Evolutionary conservation across 2,888 invertebrate genomes (phyloP).

Genomic region (Bombylius discolor): DNA sequence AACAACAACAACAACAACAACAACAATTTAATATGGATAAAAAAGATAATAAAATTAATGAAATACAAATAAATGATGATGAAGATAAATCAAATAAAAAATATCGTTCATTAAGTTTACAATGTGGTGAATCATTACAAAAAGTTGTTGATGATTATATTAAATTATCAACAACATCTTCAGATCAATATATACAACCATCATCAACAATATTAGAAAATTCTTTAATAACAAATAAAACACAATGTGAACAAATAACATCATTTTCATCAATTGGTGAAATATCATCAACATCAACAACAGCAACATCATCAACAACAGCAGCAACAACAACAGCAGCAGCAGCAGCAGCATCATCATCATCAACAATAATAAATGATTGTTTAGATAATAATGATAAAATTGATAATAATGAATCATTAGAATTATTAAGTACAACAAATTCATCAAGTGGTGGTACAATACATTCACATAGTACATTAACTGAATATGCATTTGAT

Average conservation of each 20-base stretch:
- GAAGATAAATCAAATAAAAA: neutral
- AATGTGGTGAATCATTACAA: neutral
- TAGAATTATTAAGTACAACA: neutral
- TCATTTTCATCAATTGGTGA: no score
- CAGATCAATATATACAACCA: neutral
- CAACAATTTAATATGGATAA: neutral
- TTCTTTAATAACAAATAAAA: no score
- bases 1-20: constrained; percentile 2
- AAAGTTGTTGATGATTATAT: neutral
- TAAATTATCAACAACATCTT: neutral
- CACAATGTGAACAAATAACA: no score
- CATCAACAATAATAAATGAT: neutral
- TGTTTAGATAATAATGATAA: no score
- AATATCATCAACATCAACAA: neutral
- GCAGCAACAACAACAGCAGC: neutral
- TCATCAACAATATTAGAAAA: neutral
- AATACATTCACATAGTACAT: constrained; percentile 14
- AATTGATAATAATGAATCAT: neutral
- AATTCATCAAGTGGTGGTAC: constrained; percentile 6
- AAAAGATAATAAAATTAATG: no score
- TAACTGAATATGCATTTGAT: constrained; percentile 18
- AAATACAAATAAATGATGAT: neutral
- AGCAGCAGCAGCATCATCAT: no score
- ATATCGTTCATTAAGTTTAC: neutral
- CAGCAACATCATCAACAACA: neutral